Percentiles rank a stretch among this genome's conserved stretches.
phyloP scores from a whole-genome alignment of 1,140 invertebrate genomes.

The Danaus plexippus region DNA sequence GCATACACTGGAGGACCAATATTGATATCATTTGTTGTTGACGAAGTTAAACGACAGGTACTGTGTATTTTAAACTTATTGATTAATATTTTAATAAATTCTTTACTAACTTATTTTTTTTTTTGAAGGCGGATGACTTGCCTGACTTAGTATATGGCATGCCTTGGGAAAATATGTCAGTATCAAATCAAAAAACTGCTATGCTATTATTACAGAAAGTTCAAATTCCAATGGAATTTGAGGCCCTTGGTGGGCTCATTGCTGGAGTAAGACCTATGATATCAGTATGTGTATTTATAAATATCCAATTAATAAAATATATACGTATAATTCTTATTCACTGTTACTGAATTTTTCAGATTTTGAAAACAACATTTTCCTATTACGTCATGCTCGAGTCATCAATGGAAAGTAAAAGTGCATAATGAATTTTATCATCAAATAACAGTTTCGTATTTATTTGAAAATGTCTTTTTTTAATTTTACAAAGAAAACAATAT shows the following conservation, averaged over 20 bases:
- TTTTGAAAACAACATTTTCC: constrained; percentile 26
- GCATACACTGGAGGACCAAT: constrained; percentile 31
- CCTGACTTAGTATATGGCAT: constrained; percentile 26
- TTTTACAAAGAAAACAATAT: too few relatives aligned
- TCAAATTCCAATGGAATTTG: constrained; percentile 29
- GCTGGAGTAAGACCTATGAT: constrained; percentile 37
- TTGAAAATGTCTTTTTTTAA: too few relatives aligned
- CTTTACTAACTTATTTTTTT: neutral
- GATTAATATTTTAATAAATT: constrained; percentile 1
- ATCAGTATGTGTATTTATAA: constrained; percentile 23
- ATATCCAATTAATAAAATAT: neutral
- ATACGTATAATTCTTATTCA: neutral
- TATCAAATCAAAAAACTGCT: constrained; percentile 31
- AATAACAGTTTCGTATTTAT: too few relatives aligned
- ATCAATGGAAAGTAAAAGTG: constrained; percentile 1
- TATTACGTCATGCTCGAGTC: constrained; percentile 26
- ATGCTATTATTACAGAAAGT: constrained; percentile 25
- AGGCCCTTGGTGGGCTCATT: constrained; percentile 26
- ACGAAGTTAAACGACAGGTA: constrained; percentile 35
- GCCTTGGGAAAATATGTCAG: constrained; percentile 40
- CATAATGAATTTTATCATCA: too few relatives aligned
- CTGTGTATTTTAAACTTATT: constrained; percentile 1
- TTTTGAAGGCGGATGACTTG: constrained; percentile 31
- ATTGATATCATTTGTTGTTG: constrained; percentile 34
- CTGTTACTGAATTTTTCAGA: constrained; percentile 18